These are phyloP conservation scores for Hafferia zeledoni DNA, from an alignment of 2,797 vertebrate genomes.

Conservation along the genomic window DNA sequence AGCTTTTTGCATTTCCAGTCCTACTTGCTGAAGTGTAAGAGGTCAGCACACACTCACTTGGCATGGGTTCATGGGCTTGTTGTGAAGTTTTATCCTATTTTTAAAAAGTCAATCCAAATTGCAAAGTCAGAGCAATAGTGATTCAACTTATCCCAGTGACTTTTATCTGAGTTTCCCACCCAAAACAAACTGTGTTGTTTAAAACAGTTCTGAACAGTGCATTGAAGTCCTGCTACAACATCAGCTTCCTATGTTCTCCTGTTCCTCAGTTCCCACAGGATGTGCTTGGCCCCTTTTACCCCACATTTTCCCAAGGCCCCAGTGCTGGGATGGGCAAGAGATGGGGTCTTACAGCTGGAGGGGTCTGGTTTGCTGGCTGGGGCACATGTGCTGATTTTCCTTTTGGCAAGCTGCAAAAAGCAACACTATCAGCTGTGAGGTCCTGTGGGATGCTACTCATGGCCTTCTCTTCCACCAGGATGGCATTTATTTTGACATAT, in stretches of 20 bases:
- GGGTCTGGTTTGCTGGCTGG: background rate
- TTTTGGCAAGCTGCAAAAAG: background rate
- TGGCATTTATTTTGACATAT: background rate
- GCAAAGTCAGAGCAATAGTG: background rate
- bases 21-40: background rate
- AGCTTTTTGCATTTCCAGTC: background rate
- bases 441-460: background rate
- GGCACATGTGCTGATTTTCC: background rate
- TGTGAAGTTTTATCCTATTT: background rate
- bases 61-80: background rate
- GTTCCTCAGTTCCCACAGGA: background rate
- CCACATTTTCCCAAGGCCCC: fast-evolving
- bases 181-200: background rate
- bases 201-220: background rate
- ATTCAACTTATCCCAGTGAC: background rate
- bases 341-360: fast-evolving
- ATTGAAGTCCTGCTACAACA: background rate
- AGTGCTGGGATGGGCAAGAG: background rate
- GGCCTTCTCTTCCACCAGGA: background rate
- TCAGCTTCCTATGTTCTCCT: background rate
- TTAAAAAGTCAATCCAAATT: background rate
- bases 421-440: background rate
- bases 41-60: background rate
- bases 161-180: background rate
- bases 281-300: background rate